These are phyloP conservation scores for Cnemophilus loriae DNA, from an alignment of 2,113 vertebrate species.

Conservation along the genomic window DNA sequence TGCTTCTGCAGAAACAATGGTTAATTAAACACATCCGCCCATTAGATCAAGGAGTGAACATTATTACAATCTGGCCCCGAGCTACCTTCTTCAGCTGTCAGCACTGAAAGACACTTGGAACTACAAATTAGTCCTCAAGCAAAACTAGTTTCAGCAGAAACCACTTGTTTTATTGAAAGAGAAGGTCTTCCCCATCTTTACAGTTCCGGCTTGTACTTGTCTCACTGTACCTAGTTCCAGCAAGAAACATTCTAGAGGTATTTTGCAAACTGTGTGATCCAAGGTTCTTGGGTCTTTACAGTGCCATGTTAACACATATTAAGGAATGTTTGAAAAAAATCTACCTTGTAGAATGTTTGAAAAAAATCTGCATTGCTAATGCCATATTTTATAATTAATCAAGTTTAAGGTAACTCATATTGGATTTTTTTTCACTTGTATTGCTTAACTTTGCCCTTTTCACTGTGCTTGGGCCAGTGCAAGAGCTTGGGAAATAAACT, in stretches of 20 bases:
- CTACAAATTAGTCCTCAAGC: conserved; percentile 31
- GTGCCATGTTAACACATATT: background rate
- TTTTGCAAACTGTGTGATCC: background rate
- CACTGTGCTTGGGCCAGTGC: background rate
- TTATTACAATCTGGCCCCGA: conserved; percentile 30
- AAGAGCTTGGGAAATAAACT: background rate
- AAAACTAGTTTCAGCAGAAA: conserved; percentile 50
- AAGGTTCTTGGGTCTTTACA: background rate
- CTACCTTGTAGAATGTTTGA: background rate
- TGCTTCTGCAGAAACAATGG: conserved; percentile 50
- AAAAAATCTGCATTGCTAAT: background rate
- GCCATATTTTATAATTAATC: background rate
- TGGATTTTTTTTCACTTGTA: background rate
- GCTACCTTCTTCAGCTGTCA: conserved; percentile 61
- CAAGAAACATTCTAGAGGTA: background rate
- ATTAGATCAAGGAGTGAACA: conserved; percentile 40
- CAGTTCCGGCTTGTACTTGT: background rate
- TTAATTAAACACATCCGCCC: conserved; percentile 64
- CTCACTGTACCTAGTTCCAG: background rate
- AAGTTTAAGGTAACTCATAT: background rate
- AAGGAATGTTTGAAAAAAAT: background rate
- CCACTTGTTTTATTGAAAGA: conserved; percentile 5
- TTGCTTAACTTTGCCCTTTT: background rate
- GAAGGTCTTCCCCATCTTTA: background rate
- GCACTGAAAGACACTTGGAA: conserved; percentile 50